A percentile compares a stretch with the other conserved stretches of the same genome.
Conservation (phyloP, 2,797 vertebrate genomes). For the Harpagifer antarcticus region DNA sequence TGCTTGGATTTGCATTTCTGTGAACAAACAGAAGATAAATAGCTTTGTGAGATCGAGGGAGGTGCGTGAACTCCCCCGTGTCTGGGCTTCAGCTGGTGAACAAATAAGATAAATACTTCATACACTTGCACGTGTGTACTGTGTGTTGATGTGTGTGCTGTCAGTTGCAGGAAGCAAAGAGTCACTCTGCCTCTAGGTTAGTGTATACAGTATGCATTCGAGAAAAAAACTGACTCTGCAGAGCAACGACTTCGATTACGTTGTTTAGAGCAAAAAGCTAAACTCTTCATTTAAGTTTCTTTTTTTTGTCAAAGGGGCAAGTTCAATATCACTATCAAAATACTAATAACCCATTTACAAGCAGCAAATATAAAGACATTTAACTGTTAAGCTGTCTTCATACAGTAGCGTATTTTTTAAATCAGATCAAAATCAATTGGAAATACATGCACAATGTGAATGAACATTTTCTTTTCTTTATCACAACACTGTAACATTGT, state of each 20-base stretch:
- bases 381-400: slow-evolving; percentile 66
- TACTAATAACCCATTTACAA: slow-evolving; percentile 70
- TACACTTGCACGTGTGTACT: slow-evolving; percentile 45
- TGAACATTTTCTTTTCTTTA: slow-evolving; percentile 57
- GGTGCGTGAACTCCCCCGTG: slow-evolving; percentile 30
- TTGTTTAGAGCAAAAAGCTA: slow-evolving; percentile 52
- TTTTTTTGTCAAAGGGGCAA: slow-evolving; percentile 63
- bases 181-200: slow-evolving; percentile 62
- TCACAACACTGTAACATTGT: slow-evolving; percentile 80
- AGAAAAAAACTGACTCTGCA: slow-evolving; percentile 48
- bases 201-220: slow-evolving; percentile 61
- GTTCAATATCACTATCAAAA: slow-evolving; percentile 57
- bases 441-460: slow-evolving; percentile 72
- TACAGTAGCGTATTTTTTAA: slow-evolving; percentile 73
- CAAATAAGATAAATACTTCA: slow-evolving; percentile 57
- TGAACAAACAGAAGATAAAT: slow-evolving; percentile 69
- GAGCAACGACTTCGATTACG: slow-evolving; percentile 43
- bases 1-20: slow-evolving; percentile 70
- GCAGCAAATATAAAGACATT: slow-evolving; percentile 64
- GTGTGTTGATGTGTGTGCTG: slow-evolving; percentile 48
- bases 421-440: slow-evolving; percentile 62
- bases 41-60: slow-evolving; percentile 70
- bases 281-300: slow-evolving; percentile 43
- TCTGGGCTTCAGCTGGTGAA: slow-evolving; percentile 71
- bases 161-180: slow-evolving; percentile 50